These are phyloP conservation scores for Mustelus asterias DNA, from an alignment of 2,113 vertebrate species.

Conservation along the genomic window DNA sequence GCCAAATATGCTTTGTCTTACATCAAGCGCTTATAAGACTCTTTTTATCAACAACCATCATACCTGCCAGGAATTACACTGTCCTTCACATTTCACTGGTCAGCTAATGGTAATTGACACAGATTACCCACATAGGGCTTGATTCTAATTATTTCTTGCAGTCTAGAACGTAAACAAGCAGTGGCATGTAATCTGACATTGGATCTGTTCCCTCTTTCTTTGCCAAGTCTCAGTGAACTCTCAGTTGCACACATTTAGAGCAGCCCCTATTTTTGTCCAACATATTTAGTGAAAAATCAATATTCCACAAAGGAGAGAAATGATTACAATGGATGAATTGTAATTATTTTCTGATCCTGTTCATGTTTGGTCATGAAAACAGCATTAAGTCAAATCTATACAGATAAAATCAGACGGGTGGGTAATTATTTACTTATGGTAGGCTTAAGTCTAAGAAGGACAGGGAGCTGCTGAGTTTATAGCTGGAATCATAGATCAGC, in stretches of 20 bases:
- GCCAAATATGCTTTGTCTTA: not conserved
- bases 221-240: conserved; percentile 13
- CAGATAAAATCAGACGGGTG: not conserved
- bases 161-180: conserved; percentile 45
- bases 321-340: conserved; percentile 13
- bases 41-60: conserved; percentile 45
- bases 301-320: conserved; percentile 1
- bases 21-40: not conserved
- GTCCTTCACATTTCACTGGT: conserved; percentile 70
- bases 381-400: conserved; percentile 26
- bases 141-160: conserved; percentile 51
- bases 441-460: not conserved
- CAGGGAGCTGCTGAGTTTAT: not conserved
- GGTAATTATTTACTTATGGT: conserved; percentile 31
- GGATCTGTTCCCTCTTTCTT: conserved; percentile 42
- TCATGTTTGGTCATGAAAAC: conserved; percentile 28
- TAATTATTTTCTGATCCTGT: conserved; percentile 35
- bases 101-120: conserved; percentile 54
- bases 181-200: conserved; percentile 36
- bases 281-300: not conserved
- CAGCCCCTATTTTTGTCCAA: not conserved
- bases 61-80: conserved; percentile 52
- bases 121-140: conserved; percentile 47
- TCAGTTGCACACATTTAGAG: not conserved
- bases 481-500: conserved; percentile 2